These are phyloP conservation scores for Bombus sibiricus DNA, from an alignment of 1,140 invertebrate species.

Conservation along the genomic window DNA sequence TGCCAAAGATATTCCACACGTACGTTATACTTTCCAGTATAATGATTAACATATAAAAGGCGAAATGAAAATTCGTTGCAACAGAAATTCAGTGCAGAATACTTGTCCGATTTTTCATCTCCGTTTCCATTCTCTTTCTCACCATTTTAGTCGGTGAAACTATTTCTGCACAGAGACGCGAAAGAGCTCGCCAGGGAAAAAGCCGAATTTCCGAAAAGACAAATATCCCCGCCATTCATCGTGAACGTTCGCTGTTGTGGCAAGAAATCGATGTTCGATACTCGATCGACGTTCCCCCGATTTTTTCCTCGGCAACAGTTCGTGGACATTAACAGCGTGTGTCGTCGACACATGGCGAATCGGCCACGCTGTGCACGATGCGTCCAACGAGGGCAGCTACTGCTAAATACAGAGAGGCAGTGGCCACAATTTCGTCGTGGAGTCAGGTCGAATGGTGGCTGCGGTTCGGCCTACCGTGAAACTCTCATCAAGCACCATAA, in stretches of 20 bases:
- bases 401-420: constrained; percentile 72
- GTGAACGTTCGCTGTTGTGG: neutral
- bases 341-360: neutral
- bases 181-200: too few relatives aligned
- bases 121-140: neutral
- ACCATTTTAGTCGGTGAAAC: neutral
- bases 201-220: neutral
- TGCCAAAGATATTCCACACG: too few relatives aligned
- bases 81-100: too few relatives aligned
- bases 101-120: neutral
- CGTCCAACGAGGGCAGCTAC: constrained; percentile 67
- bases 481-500: constrained; percentile 79
- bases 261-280: neutral
- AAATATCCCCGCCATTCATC: constrained; percentile 9
- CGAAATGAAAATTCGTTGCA: too few relatives aligned
- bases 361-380: constrained; percentile 46
- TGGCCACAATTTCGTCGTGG: constrained; percentile 68
- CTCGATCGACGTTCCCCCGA: constrained; percentile 3
- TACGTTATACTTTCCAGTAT: too few relatives aligned
- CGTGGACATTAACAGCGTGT: constrained; percentile 6
- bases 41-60: too few relatives aligned
- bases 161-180: neutral
- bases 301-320: neutral
- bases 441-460: constrained; percentile 66
- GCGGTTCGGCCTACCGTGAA: constrained; percentile 74